Percentiles rank a stretch among this genome's conserved stretches.
These are phyloP conservation scores for Synergus umbraculus DNA, from an alignment of 2,888 invertebrate genomes.

Conservation along the genomic window DNA sequence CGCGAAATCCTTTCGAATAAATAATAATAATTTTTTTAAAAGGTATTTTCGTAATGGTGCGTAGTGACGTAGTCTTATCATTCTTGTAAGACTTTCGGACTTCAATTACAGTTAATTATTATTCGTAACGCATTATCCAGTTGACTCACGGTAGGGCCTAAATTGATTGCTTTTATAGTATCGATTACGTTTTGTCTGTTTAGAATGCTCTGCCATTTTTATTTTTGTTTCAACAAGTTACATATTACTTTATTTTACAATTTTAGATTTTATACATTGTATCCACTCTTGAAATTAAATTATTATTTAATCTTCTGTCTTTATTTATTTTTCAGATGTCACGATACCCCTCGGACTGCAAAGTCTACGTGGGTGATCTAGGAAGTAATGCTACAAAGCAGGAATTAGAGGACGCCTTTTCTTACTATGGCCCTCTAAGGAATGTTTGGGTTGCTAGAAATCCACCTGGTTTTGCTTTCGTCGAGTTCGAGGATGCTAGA, in stretches of 20 bases:
- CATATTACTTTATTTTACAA: no score
- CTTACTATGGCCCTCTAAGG: slow-evolving; percentile 92
- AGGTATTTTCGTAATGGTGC: background rate
- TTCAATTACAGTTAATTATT: slow-evolving; percentile 23
- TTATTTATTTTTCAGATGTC: slow-evolving; percentile 80
- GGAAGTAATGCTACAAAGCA: slow-evolving; percentile 94
- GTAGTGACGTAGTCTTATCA: background rate
- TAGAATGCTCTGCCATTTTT: slow-evolving; percentile 14
- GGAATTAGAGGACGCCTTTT: slow-evolving; percentile 95
- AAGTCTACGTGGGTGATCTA: slow-evolving; percentile 97
- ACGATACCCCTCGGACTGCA: slow-evolving; percentile 91
- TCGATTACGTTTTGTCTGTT: slow-evolving; percentile 32
- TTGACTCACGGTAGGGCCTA: slow-evolving; percentile 9
- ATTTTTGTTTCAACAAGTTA: background rate
- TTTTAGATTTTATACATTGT: no score
- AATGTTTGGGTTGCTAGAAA: slow-evolving; percentile 99
- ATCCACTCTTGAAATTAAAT: no score
- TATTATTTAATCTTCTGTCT: background rate
- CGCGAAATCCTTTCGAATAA: no score
- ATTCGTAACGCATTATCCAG: slow-evolving; percentile 18
- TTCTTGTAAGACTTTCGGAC: background rate
- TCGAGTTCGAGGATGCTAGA: slow-evolving; percentile 94
- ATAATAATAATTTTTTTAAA: no score
- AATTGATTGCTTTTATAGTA: slow-evolving; percentile 23
- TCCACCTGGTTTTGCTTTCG: slow-evolving; percentile 96